Percentiles rank a stretch among this genome's conserved stretches.
Evolutionary conservation across 2,113 vertebrate genomes (phyloP).

Genomic region (Mandrillus leucophaeus): DNA sequence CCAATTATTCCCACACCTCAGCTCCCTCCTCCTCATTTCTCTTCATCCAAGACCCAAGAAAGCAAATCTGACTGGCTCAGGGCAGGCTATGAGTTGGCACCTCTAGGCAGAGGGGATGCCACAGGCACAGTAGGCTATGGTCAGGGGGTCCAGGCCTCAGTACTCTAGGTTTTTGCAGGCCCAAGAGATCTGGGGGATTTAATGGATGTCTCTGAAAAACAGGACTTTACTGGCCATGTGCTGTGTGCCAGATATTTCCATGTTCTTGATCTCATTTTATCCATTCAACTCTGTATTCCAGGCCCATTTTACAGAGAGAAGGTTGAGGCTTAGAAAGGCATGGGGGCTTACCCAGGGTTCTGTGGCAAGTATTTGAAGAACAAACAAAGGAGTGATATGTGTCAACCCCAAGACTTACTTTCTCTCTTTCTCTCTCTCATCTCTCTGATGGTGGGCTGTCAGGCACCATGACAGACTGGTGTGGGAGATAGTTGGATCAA

Average conservation of each 20-base stretch:
- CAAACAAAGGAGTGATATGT: neutral
- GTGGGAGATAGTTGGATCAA: conserved; percentile 45
- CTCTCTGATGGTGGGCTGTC: neutral
- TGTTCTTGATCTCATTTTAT: neutral
- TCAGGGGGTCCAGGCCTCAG: neutral
- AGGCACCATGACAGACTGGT: neutral
- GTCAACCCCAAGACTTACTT: neutral
- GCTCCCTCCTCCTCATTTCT: neutral
- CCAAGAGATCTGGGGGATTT: neutral
- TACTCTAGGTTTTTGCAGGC: neutral
- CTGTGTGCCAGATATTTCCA: no score
- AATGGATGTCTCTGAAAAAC: neutral
- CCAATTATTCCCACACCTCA: neutral
- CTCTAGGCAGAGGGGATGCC: neutral
- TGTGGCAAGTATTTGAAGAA: neutral
- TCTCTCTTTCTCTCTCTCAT: neutral
- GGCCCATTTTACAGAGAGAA: neutral
- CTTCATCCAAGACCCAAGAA: neutral
- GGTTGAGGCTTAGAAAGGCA: neutral
- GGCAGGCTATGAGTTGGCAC: no score
- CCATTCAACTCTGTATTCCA: neutral
- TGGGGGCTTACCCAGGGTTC: neutral
- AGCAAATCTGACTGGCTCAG: neutral
- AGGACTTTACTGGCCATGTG: neutral
- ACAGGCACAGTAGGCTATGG: neutral